phyloP scores from a whole-genome alignment of 2,888 invertebrate genomes.

The Epinotia bilunana region DNA sequence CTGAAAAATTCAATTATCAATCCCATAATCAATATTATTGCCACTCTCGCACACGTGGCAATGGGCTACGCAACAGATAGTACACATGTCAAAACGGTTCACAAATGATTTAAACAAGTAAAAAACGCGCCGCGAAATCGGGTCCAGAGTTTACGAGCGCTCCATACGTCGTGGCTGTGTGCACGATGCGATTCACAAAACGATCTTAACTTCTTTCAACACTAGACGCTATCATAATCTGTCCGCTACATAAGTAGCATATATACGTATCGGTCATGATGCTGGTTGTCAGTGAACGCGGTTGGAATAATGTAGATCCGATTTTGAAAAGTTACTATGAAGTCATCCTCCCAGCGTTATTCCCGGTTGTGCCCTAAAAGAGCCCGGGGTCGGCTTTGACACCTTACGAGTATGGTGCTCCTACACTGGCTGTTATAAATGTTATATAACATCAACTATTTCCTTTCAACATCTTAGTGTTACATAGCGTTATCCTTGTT shows the following conservation, averaged over 20 bases:
- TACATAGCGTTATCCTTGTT: too few relatives aligned
- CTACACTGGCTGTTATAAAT: too few relatives aligned
- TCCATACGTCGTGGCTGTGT: background rate
- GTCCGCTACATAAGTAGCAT: background rate
- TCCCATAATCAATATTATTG: background rate
- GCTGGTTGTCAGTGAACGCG: background rate
- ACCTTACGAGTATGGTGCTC: too few relatives aligned
- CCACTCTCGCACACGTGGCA: background rate
- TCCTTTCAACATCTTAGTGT: too few relatives aligned
- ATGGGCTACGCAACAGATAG: background rate
- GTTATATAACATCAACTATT: too few relatives aligned
- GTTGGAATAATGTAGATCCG: background rate
- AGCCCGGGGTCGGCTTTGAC: too few relatives aligned
- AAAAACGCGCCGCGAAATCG: background rate
- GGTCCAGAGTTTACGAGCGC: too few relatives aligned
- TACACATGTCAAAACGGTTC: background rate
- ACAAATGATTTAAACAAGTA: background rate
- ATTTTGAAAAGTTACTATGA: background rate
- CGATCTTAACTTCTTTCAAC: too few relatives aligned
- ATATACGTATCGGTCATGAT: background rate
- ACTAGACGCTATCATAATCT: too few relatives aligned
- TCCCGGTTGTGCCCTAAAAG: too few relatives aligned
- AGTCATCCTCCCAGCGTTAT: too few relatives aligned
- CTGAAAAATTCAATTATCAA: background rate
- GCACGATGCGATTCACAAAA: too few relatives aligned